phyloP scores from a whole-genome alignment of 2,113 vertebrate species.

The Callionymus lyra region DNA sequence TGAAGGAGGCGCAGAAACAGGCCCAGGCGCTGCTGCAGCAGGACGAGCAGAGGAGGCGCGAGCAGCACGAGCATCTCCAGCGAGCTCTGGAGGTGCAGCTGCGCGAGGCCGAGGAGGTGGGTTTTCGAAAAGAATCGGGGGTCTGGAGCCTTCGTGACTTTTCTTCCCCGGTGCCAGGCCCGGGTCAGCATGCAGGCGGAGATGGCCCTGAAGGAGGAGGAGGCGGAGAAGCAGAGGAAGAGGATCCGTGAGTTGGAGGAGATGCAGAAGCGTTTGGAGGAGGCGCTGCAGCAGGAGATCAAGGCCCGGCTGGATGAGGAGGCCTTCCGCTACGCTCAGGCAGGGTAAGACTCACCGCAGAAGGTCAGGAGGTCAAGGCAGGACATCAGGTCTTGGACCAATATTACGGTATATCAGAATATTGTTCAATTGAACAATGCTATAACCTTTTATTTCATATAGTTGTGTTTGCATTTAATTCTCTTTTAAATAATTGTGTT shows the following conservation, averaged over 20 bases:
- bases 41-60: slow-evolving; percentile 78
- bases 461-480: no score
- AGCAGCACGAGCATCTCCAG: slow-evolving; percentile 86
- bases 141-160: background rate
- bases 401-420: no score
- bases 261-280: slow-evolving; percentile 84
- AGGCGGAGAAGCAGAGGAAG: slow-evolving; percentile 80
- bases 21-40: slow-evolving; percentile 77
- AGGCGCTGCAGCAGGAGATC: slow-evolving; percentile 87
- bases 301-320: slow-evolving; percentile 84
- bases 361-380: no score
- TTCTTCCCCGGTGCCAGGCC: slow-evolving; percentile 58
- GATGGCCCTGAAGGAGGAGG: slow-evolving; percentile 86
- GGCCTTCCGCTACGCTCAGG: slow-evolving; percentile 78
- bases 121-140: background rate
- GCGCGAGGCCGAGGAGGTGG: slow-evolving; percentile 82
- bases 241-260: slow-evolving; percentile 87
- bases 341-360: slow-evolving; percentile 77
- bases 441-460: no score
- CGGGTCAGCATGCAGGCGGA: slow-evolving; percentile 89
- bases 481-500: no score
- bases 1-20: slow-evolving; percentile 86
- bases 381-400: no score
- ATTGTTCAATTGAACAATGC: background rate
- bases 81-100: slow-evolving; percentile 79